Evolutionary conservation across 2,888 invertebrate genomes (phyloP).

Genomic region (Seladonia tumulorum): DNA sequence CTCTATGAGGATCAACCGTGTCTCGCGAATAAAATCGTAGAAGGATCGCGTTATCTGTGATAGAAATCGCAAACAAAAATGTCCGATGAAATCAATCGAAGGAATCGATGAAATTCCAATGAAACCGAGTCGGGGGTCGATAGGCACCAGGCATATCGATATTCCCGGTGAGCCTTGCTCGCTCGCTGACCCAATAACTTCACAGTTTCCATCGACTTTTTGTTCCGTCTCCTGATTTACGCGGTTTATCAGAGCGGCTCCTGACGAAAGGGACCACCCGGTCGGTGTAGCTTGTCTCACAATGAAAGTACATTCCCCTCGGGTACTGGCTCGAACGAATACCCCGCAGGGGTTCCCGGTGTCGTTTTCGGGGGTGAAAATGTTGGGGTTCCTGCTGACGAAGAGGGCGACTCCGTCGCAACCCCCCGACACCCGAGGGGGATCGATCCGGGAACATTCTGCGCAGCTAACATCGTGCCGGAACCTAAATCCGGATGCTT

Average conservation of each 20-base stretch:
- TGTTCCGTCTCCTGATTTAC: conserved; percentile 31
- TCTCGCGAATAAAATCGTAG: too few species aligned
- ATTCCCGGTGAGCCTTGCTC: background rate
- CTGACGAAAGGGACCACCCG: conserved; percentile 39
- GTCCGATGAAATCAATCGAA: background rate
- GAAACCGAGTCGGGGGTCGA: background rate
- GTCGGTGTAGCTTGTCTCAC: conserved; percentile 41
- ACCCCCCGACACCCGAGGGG: conserved; percentile 67
- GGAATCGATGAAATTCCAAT: background rate
- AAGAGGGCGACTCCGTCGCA: conserved; percentile 69
- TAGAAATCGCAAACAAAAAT: background rate
- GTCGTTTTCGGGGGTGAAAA: conserved; percentile 66
- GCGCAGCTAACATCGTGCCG: conserved; percentile 69
- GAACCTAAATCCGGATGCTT: conserved; percentile 72
- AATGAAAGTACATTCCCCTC: conserved; percentile 62
- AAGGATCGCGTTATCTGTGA: background rate
- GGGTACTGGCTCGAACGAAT: conserved; percentile 54
- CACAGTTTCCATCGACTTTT: conserved; percentile 21
- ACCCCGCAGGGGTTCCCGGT: conserved; percentile 58
- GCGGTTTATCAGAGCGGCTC: conserved; percentile 41
- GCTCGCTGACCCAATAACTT: conserved; percentile 50
- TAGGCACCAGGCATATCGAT: background rate
- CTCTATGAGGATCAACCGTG: too few species aligned
- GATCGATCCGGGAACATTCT: conserved; percentile 77
- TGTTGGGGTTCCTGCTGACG: conserved; percentile 64